These are phyloP conservation scores for Yasuhikotakia modesta DNA, from an alignment of 2,797 vertebrate species.

Conservation along the genomic window DNA sequence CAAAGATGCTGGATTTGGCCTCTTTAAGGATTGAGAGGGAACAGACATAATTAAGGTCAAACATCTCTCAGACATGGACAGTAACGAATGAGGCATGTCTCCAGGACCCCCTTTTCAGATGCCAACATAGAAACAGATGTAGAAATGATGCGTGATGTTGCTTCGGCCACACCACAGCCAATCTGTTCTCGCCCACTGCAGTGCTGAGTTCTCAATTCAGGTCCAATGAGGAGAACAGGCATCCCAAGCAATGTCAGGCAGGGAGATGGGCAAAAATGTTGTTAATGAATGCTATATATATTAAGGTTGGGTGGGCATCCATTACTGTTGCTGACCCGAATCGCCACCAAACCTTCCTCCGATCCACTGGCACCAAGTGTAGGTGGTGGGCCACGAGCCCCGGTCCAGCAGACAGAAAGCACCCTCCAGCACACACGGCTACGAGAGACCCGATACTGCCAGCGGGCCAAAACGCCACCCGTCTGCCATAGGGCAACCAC, in stretches of 20 bases:
- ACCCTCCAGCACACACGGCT: slow-evolving; percentile 79
- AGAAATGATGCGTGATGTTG: slow-evolving; percentile 41
- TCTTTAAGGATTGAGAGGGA: not conserved
- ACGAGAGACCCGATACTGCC: slow-evolving; percentile 79
- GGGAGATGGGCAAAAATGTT: slow-evolving; percentile 43
- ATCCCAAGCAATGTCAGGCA: slow-evolving; percentile 58
- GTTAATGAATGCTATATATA: slow-evolving; percentile 26
- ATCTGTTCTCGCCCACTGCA: slow-evolving; percentile 57
- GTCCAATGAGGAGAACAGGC: slow-evolving; percentile 66
- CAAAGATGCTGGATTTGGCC: too few species aligned
- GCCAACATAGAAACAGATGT: slow-evolving; percentile 43
- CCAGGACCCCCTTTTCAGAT: slow-evolving; percentile 44
- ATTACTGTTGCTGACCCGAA: slow-evolving; percentile 77
- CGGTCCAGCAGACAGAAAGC: slow-evolving; percentile 80
- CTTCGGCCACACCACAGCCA: slow-evolving; percentile 15
- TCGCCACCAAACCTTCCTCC: slow-evolving; percentile 81
- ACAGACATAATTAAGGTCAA: slow-evolving; percentile 29
- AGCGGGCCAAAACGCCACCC: slow-evolving; percentile 75
- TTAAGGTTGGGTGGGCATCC: slow-evolving; percentile 20
- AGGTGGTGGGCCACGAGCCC: slow-evolving; percentile 70
- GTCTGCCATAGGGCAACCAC: slow-evolving; percentile 68
- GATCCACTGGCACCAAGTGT: slow-evolving; percentile 78
- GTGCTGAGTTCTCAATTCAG: slow-evolving; percentile 53
- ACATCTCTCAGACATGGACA: slow-evolving; percentile 58
- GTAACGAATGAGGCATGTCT: slow-evolving; percentile 60